A percentile compares a stretch with the other conserved stretches of the same genome.
phyloP scores from a whole-genome alignment of 23 tunicate species.

The Trididemnum clinides region DNA sequence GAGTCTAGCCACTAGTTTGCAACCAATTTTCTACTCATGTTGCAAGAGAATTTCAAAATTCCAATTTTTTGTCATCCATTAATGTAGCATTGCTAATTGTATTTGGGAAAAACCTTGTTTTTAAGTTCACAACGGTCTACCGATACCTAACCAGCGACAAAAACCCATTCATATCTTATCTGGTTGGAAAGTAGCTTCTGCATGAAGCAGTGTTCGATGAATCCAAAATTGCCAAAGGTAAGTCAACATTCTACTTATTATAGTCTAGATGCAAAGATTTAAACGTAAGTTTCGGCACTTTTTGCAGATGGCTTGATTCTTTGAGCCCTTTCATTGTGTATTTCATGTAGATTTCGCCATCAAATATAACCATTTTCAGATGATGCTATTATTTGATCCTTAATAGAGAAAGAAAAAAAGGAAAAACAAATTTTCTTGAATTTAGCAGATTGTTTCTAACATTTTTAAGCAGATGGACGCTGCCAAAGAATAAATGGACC shows the following conservation, averaged over 20 bases:
- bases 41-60: not conserved
- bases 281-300: not conserved
- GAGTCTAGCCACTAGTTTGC: not conserved
- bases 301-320: not conserved
- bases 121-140: constrained; percentile 17
- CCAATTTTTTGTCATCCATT: constrained; percentile 5
- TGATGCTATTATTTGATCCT: not conserved
- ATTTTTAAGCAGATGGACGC: not conserved
- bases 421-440: not conserved
- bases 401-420: not conserved
- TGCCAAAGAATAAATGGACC: not conserved
- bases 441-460: constrained; percentile 2
- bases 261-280: constrained; percentile 10
- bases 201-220: constrained; percentile 19
- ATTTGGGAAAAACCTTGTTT: not conserved
- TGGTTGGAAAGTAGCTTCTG: constrained; percentile 1
- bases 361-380: not conserved
- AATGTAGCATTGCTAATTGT: constrained; percentile 3
- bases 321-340: not conserved
- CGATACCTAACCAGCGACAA: not conserved
- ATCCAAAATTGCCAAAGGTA: constrained; percentile 6
- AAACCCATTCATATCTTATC: constrained; percentile 23
- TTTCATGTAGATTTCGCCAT: not conserved
- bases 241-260: constrained; percentile 10
- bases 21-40: constrained; percentile 8